These are phyloP conservation scores for Coranthus polyacanthus DNA, from an alignment of 2,797 vertebrate genomes.

Conservation along the genomic window DNA sequence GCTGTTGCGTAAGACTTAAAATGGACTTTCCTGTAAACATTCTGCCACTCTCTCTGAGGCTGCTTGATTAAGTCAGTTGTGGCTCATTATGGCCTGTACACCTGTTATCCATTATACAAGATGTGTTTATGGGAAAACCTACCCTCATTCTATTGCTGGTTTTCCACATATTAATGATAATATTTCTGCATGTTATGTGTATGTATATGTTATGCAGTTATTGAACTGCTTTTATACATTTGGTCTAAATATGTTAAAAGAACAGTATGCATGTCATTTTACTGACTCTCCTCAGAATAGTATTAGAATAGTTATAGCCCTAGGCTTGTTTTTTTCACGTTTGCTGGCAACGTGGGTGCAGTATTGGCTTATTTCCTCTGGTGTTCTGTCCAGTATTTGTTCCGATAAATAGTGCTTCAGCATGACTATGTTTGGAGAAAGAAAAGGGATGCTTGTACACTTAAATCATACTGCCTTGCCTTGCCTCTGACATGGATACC, in stretches of 20 bases:
- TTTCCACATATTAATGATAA: not conserved
- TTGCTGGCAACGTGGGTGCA: conserved; percentile 20
- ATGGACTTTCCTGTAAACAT: conserved; percentile 48
- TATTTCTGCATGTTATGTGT: conserved; percentile 5
- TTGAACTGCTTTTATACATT: not conserved
- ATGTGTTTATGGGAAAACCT: conserved; percentile 12
- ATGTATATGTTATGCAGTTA: not conserved
- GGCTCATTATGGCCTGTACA: conserved; percentile 31
- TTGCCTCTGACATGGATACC: not conserved
- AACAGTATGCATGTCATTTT: not conserved
- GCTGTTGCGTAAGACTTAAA: conserved; percentile 52
- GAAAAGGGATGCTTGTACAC: conserved; percentile 27
- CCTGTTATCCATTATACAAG: conserved; percentile 6
- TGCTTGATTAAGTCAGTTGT: conserved; percentile 33
- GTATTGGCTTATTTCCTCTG: conserved; percentile 42
- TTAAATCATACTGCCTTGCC: conserved; percentile 18
- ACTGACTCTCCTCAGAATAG: conserved; percentile 5
- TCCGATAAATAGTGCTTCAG: conserved; percentile 40
- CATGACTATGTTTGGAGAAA: conserved; percentile 74
- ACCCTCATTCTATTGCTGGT: not conserved
- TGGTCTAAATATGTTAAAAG: not conserved
- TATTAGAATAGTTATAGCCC: not conserved
- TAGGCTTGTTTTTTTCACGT: conserved; percentile 47
- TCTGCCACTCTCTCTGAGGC: conserved; percentile 10
- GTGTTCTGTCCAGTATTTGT: conserved; percentile 48